Base-by-base conservation (phyloP, 2,888 invertebrate genomes). In the Hymenopus coronatus region DNA sequence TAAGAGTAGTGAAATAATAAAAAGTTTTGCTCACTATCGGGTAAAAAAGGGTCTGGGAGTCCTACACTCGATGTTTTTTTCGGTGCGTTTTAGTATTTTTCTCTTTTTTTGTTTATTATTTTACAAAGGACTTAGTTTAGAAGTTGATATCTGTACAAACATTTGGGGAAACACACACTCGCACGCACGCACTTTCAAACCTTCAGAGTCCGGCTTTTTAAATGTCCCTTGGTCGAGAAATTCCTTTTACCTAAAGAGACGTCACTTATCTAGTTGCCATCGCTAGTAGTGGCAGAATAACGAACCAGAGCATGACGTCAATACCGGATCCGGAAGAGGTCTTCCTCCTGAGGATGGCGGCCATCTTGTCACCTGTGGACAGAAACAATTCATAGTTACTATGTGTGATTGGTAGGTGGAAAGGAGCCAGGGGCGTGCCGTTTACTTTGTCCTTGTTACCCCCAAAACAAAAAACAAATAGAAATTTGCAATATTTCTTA, bases 291-390 rank as follows among this genome's bases (percentile, higher is more conserved):
- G 92, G 92, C 83, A 92, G 91, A 46, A 92, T 91, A 86, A 92
- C 91, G 91, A 92, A 92, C 92, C 92, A 92, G 33, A 92, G 90
- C 91, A 92, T 91, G n/a, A 91, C 91, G 90, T 92, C 92, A n/a
- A 91, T 90, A 2, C 91, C 91, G 54, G 92, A 91, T 12, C 91
- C 92, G 82, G 92, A 91, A 87, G 92, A 92, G 90, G 95, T 95
- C 93, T 97, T 97, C 93, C 97, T 95, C 93, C 97, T 96, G 92
- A 97, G 95, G 92, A 97, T 97, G 91, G 98, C 97, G 92, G 98
- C 97, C 96, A 97, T 97, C 94, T 97, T 97, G 95, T 98, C 97
- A 93, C 97, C 98, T 97, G 95, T 88, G 91, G 91, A 70, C 54
- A 70, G 20, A 40, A 40, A 70, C 54, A 70, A 25, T 4, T 4